Percentiles rank a stretch among this genome's conserved stretches.
phyloP scores from a whole-genome alignment of 2,888 invertebrate genomes.

The Lochmaea crataegi region DNA sequence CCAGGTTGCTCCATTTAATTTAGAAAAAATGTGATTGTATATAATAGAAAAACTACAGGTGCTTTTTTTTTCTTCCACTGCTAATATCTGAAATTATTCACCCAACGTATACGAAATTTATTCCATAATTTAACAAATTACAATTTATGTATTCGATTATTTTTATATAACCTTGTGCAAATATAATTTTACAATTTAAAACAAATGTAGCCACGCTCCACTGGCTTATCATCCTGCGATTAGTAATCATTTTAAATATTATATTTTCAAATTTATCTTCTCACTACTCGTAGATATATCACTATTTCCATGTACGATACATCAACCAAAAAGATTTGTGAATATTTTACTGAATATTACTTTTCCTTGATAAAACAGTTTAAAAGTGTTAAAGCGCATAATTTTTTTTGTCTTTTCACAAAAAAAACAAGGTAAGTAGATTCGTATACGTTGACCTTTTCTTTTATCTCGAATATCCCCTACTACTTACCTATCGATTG shows the following conservation, averaged over 20 bases:
- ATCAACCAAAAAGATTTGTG: no score
- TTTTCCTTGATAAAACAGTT: background rate
- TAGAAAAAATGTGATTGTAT: no score
- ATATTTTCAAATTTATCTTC: background rate
- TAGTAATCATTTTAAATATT: background rate
- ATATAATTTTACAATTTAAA: background rate
- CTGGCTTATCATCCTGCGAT: background rate
- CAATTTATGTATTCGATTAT: background rate
- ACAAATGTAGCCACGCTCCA: no score
- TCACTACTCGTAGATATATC: background rate
- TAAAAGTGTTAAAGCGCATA: background rate
- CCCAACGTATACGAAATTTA: no score
- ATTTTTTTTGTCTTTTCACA: background rate
- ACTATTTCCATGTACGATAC: background rate
- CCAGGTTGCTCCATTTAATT: no score
- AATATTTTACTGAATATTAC: no score
- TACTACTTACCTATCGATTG: background rate
- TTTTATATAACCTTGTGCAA: background rate
- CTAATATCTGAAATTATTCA: no score
- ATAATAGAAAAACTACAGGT: no score
- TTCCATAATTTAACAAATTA: background rate
- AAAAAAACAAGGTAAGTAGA: conserved; percentile 6
- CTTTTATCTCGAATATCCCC: conserved; percentile 5
- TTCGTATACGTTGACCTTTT: background rate
- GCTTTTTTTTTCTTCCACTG: no score